Conservation (phyloP, 2,888 invertebrate species). For the Cerceris ruficornis region DNA sequence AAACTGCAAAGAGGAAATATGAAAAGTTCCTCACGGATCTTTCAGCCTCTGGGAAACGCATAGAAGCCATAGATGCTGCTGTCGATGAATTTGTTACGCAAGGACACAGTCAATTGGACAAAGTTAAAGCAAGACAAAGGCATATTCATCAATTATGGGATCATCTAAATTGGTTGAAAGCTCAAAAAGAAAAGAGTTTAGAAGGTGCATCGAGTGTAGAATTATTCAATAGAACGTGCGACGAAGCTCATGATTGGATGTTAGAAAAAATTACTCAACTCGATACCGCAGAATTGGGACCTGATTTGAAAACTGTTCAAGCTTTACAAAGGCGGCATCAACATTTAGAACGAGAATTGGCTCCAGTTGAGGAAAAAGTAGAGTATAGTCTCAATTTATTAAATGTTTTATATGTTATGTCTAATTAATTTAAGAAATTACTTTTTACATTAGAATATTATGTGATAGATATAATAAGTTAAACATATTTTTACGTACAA, state of each 20-base stretch:
- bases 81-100: constrained; percentile 92
- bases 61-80: constrained; percentile 94
- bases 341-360: constrained; percentile 95
- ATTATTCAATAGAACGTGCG: constrained; percentile 96
- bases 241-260: constrained; percentile 99
- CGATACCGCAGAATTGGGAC: constrained; percentile 89
- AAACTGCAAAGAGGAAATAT: constrained; percentile 96
- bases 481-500: no score
- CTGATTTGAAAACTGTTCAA: constrained; percentile 94
- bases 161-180: constrained; percentile 91
- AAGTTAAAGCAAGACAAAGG: constrained; percentile 89
- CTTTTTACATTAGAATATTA: no score
- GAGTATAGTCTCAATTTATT: constrained; percentile 76
- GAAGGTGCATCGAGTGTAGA: constrained; percentile 97
- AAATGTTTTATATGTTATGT: no score
- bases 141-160: constrained; percentile 96
- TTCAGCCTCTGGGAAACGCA: constrained; percentile 94
- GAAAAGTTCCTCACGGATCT: constrained; percentile 98
- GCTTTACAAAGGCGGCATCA: constrained; percentile 96
- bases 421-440: no score
- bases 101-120: constrained; percentile 93
- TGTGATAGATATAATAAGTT: no score
- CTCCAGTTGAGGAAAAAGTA: constrained; percentile 97
- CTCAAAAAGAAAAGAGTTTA: constrained; percentile 94
- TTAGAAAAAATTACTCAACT: constrained; percentile 96